These are phyloP conservation scores for Diadophis punctatus DNA, from an alignment of 2,113 vertebrate genomes.

Conservation along the genomic window DNA sequence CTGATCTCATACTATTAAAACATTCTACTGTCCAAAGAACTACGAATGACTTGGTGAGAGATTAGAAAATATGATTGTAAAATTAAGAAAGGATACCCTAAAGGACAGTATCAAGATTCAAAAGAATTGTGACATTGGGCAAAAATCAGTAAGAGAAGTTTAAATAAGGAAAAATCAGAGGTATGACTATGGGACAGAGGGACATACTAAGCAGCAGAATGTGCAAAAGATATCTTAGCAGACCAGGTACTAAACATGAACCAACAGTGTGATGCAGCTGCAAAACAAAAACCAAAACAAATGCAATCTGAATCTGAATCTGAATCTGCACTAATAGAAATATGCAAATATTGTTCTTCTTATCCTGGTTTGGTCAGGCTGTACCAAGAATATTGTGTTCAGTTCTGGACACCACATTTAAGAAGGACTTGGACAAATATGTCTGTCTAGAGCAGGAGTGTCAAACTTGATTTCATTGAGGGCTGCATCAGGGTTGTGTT, in stretches of 20 bases:
- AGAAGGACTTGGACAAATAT: background rate
- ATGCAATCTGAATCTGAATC: background rate
- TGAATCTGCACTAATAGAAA: background rate
- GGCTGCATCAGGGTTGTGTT: no score
- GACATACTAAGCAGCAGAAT: background rate
- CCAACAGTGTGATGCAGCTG: background rate
- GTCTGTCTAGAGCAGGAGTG: background rate
- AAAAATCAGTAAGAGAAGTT: background rate
- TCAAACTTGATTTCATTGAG: no score
- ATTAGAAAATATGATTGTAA: background rate
- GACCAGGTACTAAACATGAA: background rate
- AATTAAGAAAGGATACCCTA: background rate
- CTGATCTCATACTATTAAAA: background rate
- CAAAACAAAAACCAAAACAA: background rate
- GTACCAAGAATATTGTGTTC: background rate
- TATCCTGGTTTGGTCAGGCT: background rate
- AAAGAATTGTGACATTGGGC: background rate
- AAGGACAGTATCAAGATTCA: background rate
- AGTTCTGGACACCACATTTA: background rate
- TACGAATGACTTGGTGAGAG: background rate
- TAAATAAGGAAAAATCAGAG: background rate
- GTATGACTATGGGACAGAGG: background rate
- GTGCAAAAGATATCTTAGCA: background rate
- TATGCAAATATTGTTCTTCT: background rate
- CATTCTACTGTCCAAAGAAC: background rate